phyloP scores from a whole-genome alignment of 2,113 vertebrate genomes.

The Rhombomys opimus region DNA sequence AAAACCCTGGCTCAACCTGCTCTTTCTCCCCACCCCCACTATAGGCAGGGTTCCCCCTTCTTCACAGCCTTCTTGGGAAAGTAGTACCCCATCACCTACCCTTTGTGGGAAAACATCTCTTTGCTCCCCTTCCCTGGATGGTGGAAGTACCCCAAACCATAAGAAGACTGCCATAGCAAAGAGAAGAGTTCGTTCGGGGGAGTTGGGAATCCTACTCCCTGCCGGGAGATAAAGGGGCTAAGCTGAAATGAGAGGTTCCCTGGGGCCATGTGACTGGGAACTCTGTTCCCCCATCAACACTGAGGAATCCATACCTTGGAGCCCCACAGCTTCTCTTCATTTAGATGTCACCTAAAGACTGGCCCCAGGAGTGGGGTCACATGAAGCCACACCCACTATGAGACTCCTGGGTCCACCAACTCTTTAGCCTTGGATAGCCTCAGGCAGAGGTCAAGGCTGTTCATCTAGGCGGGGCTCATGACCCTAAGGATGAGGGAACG shows the following conservation, averaged over 20 bases:
- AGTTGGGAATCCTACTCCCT: neutral
- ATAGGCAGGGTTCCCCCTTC: conserved; percentile 15
- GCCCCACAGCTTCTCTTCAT: neutral
- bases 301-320: neutral
- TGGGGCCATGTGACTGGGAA: neutral
- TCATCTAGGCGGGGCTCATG: neutral
- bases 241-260: neutral
- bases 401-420: neutral
- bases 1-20: conserved; percentile 51
- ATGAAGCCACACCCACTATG: neutral
- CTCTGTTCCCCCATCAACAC: neutral
- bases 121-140: neutral
- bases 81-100: too few species aligned
- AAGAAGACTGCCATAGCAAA: neutral
- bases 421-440: neutral
- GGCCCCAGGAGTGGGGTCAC: neutral
- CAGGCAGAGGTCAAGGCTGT: neutral
- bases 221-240: neutral
- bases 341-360: neutral
- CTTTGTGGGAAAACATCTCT: neutral
- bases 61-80: neutral
- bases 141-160: neutral
- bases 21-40: conserved; percentile 37
- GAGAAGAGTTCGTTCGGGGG: neutral
- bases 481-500: neutral